These are phyloP conservation scores for Phalloptychus januarius DNA, from an alignment of 2,797 vertebrate genomes.

Conservation along the genomic window DNA sequence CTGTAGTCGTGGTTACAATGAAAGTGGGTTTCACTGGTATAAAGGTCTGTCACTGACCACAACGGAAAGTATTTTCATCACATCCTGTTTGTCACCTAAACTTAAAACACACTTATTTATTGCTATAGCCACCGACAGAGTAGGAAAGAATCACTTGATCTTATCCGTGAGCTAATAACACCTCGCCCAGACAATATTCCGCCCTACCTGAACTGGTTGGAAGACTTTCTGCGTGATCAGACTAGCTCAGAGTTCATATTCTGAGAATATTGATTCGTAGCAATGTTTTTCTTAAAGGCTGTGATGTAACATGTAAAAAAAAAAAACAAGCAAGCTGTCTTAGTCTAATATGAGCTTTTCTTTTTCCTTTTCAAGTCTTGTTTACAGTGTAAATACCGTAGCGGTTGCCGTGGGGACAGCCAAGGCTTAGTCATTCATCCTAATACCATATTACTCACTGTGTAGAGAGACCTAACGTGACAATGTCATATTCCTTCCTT, in stretches of 20 bases:
- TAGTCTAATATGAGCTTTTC: conserved; percentile 7
- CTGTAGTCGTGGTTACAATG: conserved; percentile 1
- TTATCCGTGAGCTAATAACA: conserved; percentile 36
- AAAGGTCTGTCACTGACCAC: conserved; percentile 36
- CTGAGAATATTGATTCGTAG: conserved; percentile 12
- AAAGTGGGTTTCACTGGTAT: neutral
- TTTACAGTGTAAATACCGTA: conserved; percentile 37
- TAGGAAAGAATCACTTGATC: conserved; percentile 9
- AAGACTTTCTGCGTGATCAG: conserved; percentile 24
- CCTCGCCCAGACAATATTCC: conserved; percentile 19
- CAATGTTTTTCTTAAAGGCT: conserved; percentile 22
- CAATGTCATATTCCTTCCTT: conserved; percentile 13
- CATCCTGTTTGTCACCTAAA: conserved; percentile 51
- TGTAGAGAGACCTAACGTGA: conserved; percentile 11
- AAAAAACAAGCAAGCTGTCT: neutral
- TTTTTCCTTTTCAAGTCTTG: conserved; percentile 12
- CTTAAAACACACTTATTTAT: conserved; percentile 13
- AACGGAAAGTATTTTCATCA: conserved; percentile 32
- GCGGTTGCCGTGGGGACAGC: conserved; percentile 45
- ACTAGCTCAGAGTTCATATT: conserved; percentile 7
- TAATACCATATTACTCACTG: conserved; percentile 56
- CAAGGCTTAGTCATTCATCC: conserved; percentile 51
- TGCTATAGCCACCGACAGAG: neutral
- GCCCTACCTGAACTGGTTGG: neutral
- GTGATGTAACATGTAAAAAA: conserved; percentile 41